Evolutionary conservation across 2,888 invertebrate genomes (phyloP), one percentile per base, ranked within the genome.

Genomic region (Volucella zonaria): DNA sequence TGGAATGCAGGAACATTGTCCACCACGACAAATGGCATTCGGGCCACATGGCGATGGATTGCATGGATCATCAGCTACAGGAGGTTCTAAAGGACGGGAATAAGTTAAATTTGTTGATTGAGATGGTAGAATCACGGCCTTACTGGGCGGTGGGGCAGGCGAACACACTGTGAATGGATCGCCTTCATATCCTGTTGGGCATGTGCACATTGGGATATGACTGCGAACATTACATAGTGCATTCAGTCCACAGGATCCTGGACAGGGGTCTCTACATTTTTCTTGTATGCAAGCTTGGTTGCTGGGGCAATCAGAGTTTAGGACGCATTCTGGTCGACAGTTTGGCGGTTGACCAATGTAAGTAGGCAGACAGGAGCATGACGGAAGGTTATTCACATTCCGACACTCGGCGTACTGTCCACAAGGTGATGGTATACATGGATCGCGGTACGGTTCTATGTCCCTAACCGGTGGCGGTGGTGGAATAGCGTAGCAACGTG

Each of bases 221-320:
- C 95, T 95, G 61, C 95, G 93, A 8, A 95, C 95, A 87, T 94
- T 94, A 88, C 96, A 96, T 62, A 94, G 90, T n/a, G 96, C 95
- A 89, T 94, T 94, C 61, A 93, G 90, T 45, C 95, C 95, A 90
- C 96, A 96, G 8, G 95, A 94, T 78, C 94, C 95, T 31, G 93
- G 94, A 87, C 96, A 96, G 43, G 96, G 96, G 91, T 96, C 95
- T 89, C 93, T 93, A 89, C 96, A 96, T 91, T 94, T 95, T 87
- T 94, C 93, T 88, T 94, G 94, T 62, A 95, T 93, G 89, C 96
- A 96, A 18, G 95, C 95, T 86, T 93, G 92, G 86, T 94, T 93
- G 85, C 93, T 94, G 9, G 94, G 90, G 89, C 96, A 96, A 89
- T 96, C 95, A 0, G 94, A 93, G 89, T 95, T 95, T 75, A 94